Evolutionary conservation across 2,113 vertebrate species (phyloP).

Genomic region (Oreochromis tanganicae): DNA sequence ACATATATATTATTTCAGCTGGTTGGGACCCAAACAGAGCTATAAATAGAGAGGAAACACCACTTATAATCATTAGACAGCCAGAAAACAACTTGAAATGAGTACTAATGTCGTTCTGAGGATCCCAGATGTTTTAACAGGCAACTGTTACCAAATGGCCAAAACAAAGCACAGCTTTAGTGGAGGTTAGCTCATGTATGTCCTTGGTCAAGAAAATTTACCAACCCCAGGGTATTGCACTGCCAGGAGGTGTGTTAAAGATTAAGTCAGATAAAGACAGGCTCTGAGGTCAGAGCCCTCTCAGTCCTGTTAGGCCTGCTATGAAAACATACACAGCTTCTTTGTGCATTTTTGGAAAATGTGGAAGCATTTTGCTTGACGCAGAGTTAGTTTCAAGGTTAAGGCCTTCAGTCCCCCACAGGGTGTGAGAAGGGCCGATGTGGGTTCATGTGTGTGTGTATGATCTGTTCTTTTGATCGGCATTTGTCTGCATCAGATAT

Average conservation of each 20-base stretch:
- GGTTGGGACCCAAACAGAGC: neutral
- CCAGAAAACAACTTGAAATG: neutral
- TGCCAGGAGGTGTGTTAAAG: slow-evolving; percentile 11
- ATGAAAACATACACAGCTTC: slow-evolving; percentile 20
- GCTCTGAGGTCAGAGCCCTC: neutral
- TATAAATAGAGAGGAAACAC: neutral
- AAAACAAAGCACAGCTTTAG: neutral
- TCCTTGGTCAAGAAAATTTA: neutral
- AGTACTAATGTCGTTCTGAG: neutral
- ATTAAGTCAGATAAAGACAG: slow-evolving; percentile 21
- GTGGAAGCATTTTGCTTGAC: slow-evolving; percentile 52
- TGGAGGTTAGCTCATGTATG: neutral
- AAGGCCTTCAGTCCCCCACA: slow-evolving; percentile 10
- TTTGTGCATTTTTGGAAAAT: slow-evolving; percentile 51
- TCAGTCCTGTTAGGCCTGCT: slow-evolving; percentile 2
- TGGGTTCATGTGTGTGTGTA: neutral
- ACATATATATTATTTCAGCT: neutral
- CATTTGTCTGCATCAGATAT: neutral
- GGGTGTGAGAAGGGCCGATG: neutral
- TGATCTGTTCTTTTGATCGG: neutral
- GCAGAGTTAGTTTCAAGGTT: slow-evolving; percentile 25
- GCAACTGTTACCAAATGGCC: neutral
- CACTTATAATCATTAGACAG: neutral
- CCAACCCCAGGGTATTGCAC: neutral
- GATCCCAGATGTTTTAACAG: neutral